Evolutionary conservation across 2,888 invertebrate genomes (phyloP).

Genomic region (Amphimallon solstitiale): DNA sequence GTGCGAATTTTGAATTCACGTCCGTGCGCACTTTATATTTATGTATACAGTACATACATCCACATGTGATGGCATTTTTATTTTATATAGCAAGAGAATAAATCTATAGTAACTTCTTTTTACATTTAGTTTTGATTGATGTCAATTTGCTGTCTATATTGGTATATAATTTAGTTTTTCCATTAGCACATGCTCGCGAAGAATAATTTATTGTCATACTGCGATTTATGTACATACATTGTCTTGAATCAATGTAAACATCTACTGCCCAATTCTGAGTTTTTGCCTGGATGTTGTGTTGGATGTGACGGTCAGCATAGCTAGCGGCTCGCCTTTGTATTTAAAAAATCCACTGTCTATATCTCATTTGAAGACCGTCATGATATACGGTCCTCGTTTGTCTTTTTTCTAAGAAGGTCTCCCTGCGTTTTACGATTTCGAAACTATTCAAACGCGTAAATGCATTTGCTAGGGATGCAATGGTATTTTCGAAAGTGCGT

Average conservation of each 20-base stretch:
- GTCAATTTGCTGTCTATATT: no score
- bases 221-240: neutral
- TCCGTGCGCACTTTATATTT: no score
- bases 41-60: no score
- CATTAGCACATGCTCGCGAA: no score
- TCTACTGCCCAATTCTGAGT: constrained; percentile 3
- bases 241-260: constrained; percentile 7
- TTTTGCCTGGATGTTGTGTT: constrained; percentile 7
- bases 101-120: no score
- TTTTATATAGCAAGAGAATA: no score
- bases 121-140: no score
- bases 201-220: no score
- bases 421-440: constrained; percentile 26
- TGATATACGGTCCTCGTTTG: constrained; percentile 27
- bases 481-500: no score
- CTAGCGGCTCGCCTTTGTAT: constrained; percentile 22
- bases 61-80: no score
- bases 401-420: constrained; percentile 30
- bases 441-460: constrained; percentile 19
- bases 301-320: constrained; percentile 22
- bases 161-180: no score
- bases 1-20: no score
- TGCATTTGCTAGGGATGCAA: neutral
- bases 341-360: constrained; percentile 24
- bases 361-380: constrained; percentile 22